Evolutionary conservation across 2,113 vertebrate species (phyloP).

Genomic region (cattle (Bos taurus)): DNA sequence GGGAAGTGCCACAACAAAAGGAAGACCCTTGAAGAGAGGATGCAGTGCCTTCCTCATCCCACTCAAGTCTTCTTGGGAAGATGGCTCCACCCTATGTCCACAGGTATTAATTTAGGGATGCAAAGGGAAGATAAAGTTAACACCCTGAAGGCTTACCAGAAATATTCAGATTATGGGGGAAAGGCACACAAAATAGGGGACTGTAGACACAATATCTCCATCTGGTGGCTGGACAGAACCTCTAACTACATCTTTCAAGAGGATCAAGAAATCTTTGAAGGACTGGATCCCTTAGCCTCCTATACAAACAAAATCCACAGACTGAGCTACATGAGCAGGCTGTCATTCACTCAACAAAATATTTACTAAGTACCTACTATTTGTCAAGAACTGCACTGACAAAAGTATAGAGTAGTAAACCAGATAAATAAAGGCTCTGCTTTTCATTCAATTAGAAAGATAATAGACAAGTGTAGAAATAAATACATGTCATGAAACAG

Average conservation of each 20-base stretch:
- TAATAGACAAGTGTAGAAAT: not conserved
- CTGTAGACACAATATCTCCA: not conserved
- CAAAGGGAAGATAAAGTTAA: not conserved
- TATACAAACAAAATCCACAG: not conserved
- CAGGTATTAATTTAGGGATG: not conserved
- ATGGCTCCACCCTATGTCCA: not conserved
- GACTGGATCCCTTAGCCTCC: not conserved
- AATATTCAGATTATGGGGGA: not conserved
- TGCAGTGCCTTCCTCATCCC: not conserved
- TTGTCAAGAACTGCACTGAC: not conserved
- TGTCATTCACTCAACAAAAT: not conserved
- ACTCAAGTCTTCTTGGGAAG: not conserved
- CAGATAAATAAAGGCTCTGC: not conserved
- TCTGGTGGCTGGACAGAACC: not conserved
- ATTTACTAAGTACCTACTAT: not conserved
- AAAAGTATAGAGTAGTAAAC: not conserved
- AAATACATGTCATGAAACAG: not conserved
- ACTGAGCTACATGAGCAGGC: not conserved
- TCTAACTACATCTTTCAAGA: not conserved
- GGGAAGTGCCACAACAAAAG: not conserved
- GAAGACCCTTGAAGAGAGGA: not conserved
- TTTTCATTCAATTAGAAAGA: not conserved
- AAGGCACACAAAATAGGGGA: not conserved
- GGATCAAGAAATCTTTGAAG: not conserved
- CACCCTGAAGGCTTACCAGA: not conserved